Evolutionary conservation across 1,140 invertebrate species (phyloP), one percentile per base, ranked within the genome.

Genomic region (Tachypleus tridentatus): DNA sequence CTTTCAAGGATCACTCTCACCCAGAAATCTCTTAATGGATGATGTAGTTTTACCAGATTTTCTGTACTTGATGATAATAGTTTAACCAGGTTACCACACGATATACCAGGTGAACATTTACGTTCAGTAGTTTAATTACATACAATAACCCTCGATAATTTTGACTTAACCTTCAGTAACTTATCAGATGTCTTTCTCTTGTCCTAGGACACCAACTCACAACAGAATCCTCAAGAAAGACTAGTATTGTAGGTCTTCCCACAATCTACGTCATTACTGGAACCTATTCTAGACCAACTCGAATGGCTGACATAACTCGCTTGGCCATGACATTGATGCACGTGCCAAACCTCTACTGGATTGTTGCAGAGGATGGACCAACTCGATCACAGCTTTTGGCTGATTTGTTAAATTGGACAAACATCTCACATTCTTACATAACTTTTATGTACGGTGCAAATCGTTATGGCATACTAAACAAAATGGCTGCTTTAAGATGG

Each of bases 291-390:
- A 80, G 93, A 73, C 84, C 87, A 3, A 89, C 93, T 75, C 94
- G 97, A 78, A 84, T 93, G 70, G 88, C 94, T 0, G 93, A 98
- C 73, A 78, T 98, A 58, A 92, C 88, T 10, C 81, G 93, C 70
- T 80, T 97, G 66, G 85, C 87, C 1, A 89, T 97, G 70, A 97
- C 93, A 3, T 77, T 97, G 51, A 88, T 91, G 83, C 85, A 92
- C 75, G 85, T 95, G 52, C 83, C 83, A 67, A 85, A 89, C 72
- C 74, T 97, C 58, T 85, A 91, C 71, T 97, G 93, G 93, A 84
- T 97, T 65, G 84, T 97, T 48, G 86, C 93, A 64, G 93, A 97
- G 78, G 93, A 97, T 77, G 84, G 87, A n/a, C 58, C 60, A 29
- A 61, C 7, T 11, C 11, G 9, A 7, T 65, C 29, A 29, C 29